These are phyloP conservation scores for Gymnarchus niloticus DNA, from an alignment of 2,113 vertebrate species.

Conservation along the genomic window DNA sequence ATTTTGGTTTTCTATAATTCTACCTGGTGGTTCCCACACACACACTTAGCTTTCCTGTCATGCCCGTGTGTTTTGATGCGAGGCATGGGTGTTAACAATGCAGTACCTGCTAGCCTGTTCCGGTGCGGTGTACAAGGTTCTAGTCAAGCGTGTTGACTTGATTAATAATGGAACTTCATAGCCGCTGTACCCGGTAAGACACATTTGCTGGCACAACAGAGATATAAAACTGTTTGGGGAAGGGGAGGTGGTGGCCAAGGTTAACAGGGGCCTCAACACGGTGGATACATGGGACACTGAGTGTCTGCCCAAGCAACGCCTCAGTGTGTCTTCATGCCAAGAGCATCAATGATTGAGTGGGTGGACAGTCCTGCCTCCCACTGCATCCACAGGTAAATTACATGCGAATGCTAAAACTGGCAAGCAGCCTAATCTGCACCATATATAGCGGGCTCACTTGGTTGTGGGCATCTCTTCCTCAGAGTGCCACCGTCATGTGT, in stretches of 20 bases:
- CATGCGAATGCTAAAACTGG: background rate
- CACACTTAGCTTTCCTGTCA: slow-evolving; percentile 56
- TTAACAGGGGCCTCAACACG: slow-evolving; percentile 59
- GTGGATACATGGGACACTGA: slow-evolving; percentile 42
- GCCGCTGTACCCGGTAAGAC: slow-evolving; percentile 45
- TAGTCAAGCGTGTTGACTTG: slow-evolving; percentile 60
- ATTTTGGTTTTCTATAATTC: background rate
- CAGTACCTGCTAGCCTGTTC: slow-evolving; percentile 54
- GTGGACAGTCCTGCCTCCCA: background rate
- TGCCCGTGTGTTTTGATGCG: slow-evolving; percentile 59
- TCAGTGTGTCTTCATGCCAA: slow-evolving; percentile 47
- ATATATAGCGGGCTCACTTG: background rate
- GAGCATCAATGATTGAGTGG: slow-evolving; percentile 14
- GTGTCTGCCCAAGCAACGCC: no score
- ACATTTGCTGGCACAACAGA: slow-evolving; percentile 57
- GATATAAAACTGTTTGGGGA: slow-evolving; percentile 49
- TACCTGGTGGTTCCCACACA: slow-evolving; percentile 13
- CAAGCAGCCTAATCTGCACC: background rate
- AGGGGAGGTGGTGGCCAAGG: slow-evolving; percentile 54
- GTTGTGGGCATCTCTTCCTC: no score
- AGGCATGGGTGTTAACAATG: slow-evolving; percentile 64
- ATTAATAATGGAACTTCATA: slow-evolving; percentile 63
- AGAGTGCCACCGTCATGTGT: background rate
- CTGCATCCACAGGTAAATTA: slow-evolving; percentile 8
- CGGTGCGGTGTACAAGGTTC: slow-evolving; percentile 55